Percentiles rank a stretch among this genome's conserved stretches.
These are phyloP conservation scores for Coleophora deauratella DNA, from an alignment of 2,888 invertebrate species.

Conservation along the genomic window DNA sequence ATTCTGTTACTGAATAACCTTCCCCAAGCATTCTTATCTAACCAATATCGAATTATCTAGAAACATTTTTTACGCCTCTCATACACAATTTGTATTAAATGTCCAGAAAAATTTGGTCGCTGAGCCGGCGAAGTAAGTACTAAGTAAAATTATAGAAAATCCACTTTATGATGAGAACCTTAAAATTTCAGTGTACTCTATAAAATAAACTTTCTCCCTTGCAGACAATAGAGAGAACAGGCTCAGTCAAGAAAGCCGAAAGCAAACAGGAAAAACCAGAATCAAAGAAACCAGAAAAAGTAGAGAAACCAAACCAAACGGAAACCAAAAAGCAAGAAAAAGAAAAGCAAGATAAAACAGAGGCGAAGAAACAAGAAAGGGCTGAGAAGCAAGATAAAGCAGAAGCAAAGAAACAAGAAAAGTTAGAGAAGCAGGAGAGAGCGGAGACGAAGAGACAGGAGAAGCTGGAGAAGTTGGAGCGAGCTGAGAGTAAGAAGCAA, in stretches of 20 bases:
- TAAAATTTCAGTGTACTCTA: conserved; percentile 13
- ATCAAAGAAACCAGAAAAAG: conserved; percentile 26
- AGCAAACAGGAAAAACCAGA: conserved; percentile 34
- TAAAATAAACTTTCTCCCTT: too few relatives aligned
- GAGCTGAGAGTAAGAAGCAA: conserved; percentile 22
- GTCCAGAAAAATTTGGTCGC: too few relatives aligned
- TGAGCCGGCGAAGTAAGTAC: too few relatives aligned
- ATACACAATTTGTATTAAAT: too few relatives aligned
- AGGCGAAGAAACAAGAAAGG: conserved; percentile 4
- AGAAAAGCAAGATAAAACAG: conserved; percentile 44
- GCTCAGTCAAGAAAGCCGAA: conserved; percentile 45
- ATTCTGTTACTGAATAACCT: too few relatives aligned
- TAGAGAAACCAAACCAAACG: conserved; percentile 16
- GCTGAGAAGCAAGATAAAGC: conserved; percentile 28
- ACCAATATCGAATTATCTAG: too few relatives aligned
- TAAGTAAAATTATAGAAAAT: too few relatives aligned
- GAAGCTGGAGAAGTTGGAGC: conserved; percentile 29
- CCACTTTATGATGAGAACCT: background rate
- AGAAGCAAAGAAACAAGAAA: conserved; percentile 23
- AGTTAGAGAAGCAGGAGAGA: conserved; percentile 47
- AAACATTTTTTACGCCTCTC: too few relatives aligned
- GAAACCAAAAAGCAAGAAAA: conserved; percentile 3
- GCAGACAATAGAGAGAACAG: conserved; percentile 34
- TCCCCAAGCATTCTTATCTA: too few relatives aligned
- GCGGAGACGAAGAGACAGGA: conserved; percentile 41